Percentiles rank a stretch among this genome's conserved stretches.
These are phyloP conservation scores for Bilobella aurantiaca DNA, from an alignment of 1,140 invertebrate species.

Conservation along the genomic window DNA sequence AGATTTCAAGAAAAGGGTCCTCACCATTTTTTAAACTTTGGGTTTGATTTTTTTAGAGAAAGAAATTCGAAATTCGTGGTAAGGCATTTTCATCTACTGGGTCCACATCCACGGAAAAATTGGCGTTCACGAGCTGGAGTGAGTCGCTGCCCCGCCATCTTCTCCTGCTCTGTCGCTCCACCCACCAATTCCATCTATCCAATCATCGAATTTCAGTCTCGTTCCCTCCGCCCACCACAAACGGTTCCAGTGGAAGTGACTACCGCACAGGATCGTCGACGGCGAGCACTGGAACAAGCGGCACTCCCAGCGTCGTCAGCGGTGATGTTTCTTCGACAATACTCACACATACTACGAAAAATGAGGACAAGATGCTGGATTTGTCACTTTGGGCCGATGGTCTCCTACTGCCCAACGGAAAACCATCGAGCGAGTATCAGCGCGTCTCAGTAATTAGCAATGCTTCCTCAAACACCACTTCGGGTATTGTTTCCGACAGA, in stretches of 20 bases:
- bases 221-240: constrained; percentile 14
- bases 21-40: background rate
- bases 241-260: background rate
- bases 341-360: constrained; percentile 22
- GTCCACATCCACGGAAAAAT: constrained; percentile 51
- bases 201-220: constrained; percentile 27
- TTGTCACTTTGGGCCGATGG: constrained; percentile 34
- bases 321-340: too few species aligned
- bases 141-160: constrained; percentile 87
- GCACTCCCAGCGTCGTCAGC: constrained; percentile 20
- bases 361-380: constrained; percentile 37
- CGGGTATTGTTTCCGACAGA: constrained; percentile 85
- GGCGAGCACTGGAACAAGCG: background rate
- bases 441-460: constrained; percentile 81
- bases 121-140: constrained; percentile 76
- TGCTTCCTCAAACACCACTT: constrained; percentile 86
- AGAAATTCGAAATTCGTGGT: constrained; percentile 89
- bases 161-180: constrained; percentile 74
- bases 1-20: background rate
- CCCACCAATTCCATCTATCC: constrained; percentile 89
- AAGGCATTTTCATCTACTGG: constrained; percentile 51
- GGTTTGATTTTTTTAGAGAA: constrained; percentile 50
- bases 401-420: constrained; percentile 22
- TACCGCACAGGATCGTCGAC: background rate
- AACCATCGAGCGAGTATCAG: constrained; percentile 49